These are phyloP conservation scores for Callocephalon fimbriatum DNA, from an alignment of 2,113 vertebrate species.

Conservation along the genomic window DNA sequence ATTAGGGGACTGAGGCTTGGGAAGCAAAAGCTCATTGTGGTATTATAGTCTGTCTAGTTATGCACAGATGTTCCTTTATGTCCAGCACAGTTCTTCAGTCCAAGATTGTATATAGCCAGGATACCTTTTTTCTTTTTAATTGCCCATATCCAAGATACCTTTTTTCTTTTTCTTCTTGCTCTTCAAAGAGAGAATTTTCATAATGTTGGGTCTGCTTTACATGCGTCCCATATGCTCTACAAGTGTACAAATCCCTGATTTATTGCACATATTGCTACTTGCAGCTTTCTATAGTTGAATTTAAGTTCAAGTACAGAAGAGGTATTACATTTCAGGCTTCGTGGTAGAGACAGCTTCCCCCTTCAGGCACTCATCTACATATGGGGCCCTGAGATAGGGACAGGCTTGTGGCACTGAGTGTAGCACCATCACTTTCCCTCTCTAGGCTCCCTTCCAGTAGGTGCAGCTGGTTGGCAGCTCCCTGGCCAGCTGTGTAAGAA, in stretches of 20 bases:
- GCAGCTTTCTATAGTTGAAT: background rate
- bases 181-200: background rate
- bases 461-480: constrained; percentile 23
- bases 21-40: background rate
- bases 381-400: background rate
- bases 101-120: background rate
- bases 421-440: background rate
- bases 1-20: background rate
- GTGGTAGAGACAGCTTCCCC: background rate
- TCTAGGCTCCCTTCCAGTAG: background rate
- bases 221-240: background rate
- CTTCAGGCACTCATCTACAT: background rate
- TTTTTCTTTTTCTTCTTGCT: background rate
- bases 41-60: background rate
- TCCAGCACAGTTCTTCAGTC: background rate
- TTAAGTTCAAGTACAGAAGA: background rate
- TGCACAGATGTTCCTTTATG: background rate
- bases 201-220: background rate
- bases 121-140: background rate
- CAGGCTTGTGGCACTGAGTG: background rate
- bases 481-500: background rate
- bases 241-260: background rate
- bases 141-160: background rate
- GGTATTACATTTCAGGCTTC: background rate
- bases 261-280: background rate